Evolutionary conservation across 2,888 invertebrate species (phyloP).

Genomic region (Drosophila colorata): DNA sequence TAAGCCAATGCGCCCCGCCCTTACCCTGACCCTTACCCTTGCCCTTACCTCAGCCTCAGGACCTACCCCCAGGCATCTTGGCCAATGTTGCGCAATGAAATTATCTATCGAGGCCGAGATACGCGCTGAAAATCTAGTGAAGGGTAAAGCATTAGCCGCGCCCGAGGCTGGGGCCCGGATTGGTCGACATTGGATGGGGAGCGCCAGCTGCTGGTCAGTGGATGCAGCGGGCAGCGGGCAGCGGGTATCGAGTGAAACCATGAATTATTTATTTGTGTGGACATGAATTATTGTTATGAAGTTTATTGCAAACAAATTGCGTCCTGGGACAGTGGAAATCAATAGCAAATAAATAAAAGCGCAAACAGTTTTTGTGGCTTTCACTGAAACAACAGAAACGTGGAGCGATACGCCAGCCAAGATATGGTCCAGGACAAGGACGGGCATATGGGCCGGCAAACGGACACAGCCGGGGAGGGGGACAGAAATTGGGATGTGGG

Average conservation of each 20-base stretch:
- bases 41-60: not conserved
- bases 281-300: conserved; percentile 83
- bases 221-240: conserved; percentile 26
- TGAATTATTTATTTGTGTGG: conserved; percentile 82
- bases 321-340: conserved; percentile 81
- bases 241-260: conserved; percentile 55
- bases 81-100: conserved; percentile 46
- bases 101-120: conserved; percentile 45
- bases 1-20: not conserved
- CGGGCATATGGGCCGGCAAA: conserved; percentile 3
- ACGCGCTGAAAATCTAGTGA: conserved; percentile 27
- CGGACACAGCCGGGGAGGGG: not conserved
- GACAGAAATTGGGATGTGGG: conserved; percentile 2
- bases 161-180: conserved; percentile 13
- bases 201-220: conserved; percentile 29
- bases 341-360: conserved; percentile 82
- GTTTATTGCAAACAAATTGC: conserved; percentile 83
- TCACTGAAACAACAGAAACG: conserved; percentile 65
- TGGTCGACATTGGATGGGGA: not conserved
- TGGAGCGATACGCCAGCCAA: conserved; percentile 56
- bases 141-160: conserved; percentile 47
- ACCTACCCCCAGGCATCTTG: not conserved
- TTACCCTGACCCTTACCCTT: not conserved
- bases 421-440: conserved; percentile 48
- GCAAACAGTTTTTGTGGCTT: conserved; percentile 80